phyloP scores from a whole-genome alignment of 23 tunicate species.

The Styela clava region DNA sequence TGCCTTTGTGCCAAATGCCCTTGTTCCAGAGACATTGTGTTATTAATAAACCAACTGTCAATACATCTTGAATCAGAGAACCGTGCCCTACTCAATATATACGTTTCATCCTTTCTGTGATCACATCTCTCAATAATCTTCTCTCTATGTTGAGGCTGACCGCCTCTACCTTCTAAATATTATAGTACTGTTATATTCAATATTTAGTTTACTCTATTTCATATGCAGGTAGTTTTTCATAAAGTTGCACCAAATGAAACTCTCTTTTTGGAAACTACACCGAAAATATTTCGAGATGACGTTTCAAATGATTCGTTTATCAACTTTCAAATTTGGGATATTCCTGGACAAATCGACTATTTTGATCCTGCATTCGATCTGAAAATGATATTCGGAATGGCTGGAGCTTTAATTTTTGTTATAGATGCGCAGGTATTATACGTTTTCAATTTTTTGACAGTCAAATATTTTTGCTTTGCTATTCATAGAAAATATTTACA shows the following conservation, averaged over 20 bases:
- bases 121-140: no score
- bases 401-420: conserved; percentile 93
- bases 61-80: no score
- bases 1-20: no score
- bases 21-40: no score
- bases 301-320: conserved; percentile 86
- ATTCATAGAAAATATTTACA: neutral
- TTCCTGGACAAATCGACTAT: conserved; percentile 86
- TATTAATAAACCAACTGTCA: no score
- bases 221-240: conserved; percentile 84
- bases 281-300: conserved; percentile 86
- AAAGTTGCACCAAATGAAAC: conserved; percentile 96
- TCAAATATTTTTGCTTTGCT: neutral
- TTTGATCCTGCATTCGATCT: conserved; percentile 76
- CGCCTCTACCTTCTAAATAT: no score
- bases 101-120: no score
- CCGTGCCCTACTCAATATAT: no score
- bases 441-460: neutral
- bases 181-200: no score
- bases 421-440: conserved; percentile 85
- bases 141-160: no score
- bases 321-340: conserved; percentile 96
- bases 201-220: no score
- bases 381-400: conserved; percentile 74
- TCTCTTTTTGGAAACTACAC: conserved; percentile 78